phyloP scores from a whole-genome alignment of 2,797 vertebrate genomes.

The Arremon aurantiirostris region DNA sequence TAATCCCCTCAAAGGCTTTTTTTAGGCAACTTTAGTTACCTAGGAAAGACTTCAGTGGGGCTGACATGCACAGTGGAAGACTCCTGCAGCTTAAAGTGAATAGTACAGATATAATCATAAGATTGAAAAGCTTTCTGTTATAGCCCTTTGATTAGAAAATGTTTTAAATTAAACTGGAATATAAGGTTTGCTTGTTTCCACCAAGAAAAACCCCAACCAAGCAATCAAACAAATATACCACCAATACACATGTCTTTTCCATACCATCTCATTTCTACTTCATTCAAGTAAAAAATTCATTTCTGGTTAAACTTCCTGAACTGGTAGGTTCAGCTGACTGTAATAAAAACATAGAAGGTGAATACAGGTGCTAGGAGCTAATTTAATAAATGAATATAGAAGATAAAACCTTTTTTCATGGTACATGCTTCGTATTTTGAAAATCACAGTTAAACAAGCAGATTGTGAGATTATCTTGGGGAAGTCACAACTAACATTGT shows the following conservation, averaged over 20 bases:
- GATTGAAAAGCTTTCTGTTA: neutral
- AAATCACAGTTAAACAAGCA: slow-evolving; percentile 5
- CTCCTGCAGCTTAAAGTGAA: neutral
- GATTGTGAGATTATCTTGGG: neutral
- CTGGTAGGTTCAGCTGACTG: neutral
- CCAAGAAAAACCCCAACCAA: neutral
- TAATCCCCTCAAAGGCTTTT: neutral
- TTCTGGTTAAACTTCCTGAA: neutral
- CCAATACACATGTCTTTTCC: neutral
- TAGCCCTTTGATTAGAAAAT: neutral
- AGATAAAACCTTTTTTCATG: neutral
- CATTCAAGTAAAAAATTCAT: neutral
- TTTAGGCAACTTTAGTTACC: neutral
- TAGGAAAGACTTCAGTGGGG: neutral
- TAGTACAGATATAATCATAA: neutral
- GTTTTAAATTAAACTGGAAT: neutral
- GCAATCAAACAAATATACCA: neutral
- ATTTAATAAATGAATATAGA: neutral
- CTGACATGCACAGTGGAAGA: neutral
- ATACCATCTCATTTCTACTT: neutral
- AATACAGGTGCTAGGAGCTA: neutral
- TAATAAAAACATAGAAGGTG: neutral
- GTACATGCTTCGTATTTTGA: neutral
- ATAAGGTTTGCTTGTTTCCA: neutral
- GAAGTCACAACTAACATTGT: neutral